These are phyloP conservation scores for Ptilodon capucinus DNA, from an alignment of 2,888 invertebrate species.

Conservation along the genomic window DNA sequence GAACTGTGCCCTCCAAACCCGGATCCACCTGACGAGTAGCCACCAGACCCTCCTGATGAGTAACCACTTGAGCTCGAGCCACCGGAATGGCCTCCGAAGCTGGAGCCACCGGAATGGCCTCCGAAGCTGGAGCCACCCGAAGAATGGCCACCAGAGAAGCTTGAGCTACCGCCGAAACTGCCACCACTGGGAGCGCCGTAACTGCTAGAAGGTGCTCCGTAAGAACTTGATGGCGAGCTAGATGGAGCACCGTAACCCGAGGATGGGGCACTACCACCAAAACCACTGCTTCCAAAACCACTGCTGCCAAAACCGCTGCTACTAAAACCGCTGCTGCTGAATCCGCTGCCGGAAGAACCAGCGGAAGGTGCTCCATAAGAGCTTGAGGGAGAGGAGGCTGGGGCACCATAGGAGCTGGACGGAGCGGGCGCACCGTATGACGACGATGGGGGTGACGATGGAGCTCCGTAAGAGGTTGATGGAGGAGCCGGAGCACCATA, in stretches of 20 bases:
- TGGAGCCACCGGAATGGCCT: constrained; percentile 34
- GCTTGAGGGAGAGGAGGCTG: constrained; percentile 49
- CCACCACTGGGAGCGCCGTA: constrained; percentile 50
- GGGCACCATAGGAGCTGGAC: constrained; percentile 45
- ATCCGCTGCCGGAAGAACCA: constrained; percentile 40
- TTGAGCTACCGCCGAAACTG: constrained; percentile 49
- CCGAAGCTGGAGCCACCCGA: constrained; percentile 23
- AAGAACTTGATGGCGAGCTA: constrained; percentile 62
- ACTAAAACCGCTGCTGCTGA: constrained; percentile 45
- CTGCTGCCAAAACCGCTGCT: constrained; percentile 39
- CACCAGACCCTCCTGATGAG: constrained; percentile 34
- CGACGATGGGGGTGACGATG: constrained; percentile 47
- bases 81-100: constrained; percentile 32
- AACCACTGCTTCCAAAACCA: constrained; percentile 35
- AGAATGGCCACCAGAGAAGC: constrained; percentile 24
- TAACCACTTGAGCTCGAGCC: constrained; percentile 28
- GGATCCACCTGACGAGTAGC: constrained; percentile 39
- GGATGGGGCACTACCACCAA: constrained; percentile 49
- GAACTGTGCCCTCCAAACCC: constrained; percentile 29
- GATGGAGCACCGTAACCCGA: constrained; percentile 69
- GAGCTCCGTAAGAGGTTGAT: constrained; percentile 55
- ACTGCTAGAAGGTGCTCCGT: constrained; percentile 48
- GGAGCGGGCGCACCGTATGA: constrained; percentile 49
- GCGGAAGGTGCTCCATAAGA: constrained; percentile 58
- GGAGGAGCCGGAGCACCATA: constrained; percentile 54